Percentiles rank a stretch among this genome's conserved stretches.
Conservation (phyloP, 2,888 invertebrate species). For the Seira ritae region DNA sequence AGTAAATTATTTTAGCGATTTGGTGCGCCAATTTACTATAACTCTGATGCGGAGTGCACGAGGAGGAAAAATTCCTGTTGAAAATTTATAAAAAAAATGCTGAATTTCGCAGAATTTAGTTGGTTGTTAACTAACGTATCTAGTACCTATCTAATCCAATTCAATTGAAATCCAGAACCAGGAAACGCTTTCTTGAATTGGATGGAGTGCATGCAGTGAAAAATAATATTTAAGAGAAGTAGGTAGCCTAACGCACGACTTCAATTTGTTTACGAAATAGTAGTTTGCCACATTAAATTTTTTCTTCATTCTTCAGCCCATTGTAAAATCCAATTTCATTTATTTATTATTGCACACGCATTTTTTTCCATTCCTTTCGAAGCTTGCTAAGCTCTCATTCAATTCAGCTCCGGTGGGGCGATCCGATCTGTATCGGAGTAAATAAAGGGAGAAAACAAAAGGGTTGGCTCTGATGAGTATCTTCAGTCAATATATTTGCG, state of each 20-base stretch:
- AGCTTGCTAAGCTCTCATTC: not conserved
- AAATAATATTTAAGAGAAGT: not conserved
- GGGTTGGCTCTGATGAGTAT: constrained; percentile 55
- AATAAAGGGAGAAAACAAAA: constrained; percentile 30
- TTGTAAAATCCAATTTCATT: too few relatives aligned
- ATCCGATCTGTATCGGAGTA: constrained; percentile 18
- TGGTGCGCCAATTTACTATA: not conserved
- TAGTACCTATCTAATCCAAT: too few relatives aligned
- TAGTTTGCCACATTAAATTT: not conserved
- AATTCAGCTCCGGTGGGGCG: not conserved
- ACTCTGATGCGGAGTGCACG: not conserved
- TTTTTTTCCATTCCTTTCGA: constrained; percentile 15
- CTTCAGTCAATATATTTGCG: constrained; percentile 45
- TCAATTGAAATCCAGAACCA: too few relatives aligned
- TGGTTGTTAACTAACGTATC: too few relatives aligned
- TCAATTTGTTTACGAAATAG: not conserved
- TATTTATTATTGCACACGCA: constrained; percentile 40
- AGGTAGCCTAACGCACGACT: not conserved
- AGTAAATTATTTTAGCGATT: constrained; percentile 18
- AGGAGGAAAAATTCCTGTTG: too few relatives aligned
- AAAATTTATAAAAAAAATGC: too few relatives aligned
- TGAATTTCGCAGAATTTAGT: too few relatives aligned
- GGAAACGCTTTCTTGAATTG: too few relatives aligned
- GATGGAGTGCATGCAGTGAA: too few relatives aligned
- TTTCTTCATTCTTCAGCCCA: not conserved